These are phyloP conservation scores for Lottia scabra DNA, from an alignment of 2,888 invertebrate species.

Conservation along the genomic window DNA sequence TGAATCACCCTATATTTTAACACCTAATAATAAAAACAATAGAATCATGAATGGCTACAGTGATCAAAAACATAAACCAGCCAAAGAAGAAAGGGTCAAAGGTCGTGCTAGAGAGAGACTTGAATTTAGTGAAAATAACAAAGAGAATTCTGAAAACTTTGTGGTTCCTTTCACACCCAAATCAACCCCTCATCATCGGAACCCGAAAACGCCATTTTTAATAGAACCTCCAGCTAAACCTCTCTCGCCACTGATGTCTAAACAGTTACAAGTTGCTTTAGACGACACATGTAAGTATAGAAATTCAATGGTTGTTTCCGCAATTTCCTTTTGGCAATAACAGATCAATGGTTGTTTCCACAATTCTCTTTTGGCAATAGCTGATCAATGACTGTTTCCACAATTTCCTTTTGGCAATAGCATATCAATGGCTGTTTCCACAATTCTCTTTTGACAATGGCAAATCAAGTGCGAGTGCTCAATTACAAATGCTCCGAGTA, in stretches of 20 bases:
- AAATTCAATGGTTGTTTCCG: too few species aligned
- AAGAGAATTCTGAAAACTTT: constrained; percentile 42
- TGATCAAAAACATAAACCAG: not conserved
- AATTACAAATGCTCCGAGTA: too few species aligned
- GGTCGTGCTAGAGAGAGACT: constrained; percentile 51
- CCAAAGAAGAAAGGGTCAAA: constrained; percentile 23
- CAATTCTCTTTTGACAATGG: too few species aligned
- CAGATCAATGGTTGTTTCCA: too few species aligned
- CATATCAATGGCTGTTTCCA: too few species aligned
- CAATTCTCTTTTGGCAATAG: too few species aligned
- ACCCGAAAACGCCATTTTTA: constrained; percentile 8
- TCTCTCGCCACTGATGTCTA: constrained; percentile 53
- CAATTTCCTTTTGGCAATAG: too few species aligned
- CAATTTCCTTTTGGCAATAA: too few species aligned
- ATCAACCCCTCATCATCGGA: constrained; percentile 37
- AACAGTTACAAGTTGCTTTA: constrained; percentile 44
- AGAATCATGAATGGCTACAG: constrained; percentile 6
- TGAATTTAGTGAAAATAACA: constrained; percentile 42
- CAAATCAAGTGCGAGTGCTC: too few species aligned
- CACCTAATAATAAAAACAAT: constrained; percentile 25
- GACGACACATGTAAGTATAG: constrained; percentile 56
- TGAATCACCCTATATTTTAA: constrained; percentile 22
- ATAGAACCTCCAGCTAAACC: constrained; percentile 29
- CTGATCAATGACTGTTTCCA: too few species aligned
- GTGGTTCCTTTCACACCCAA: constrained; percentile 65